Evolutionary conservation across 2,797 vertebrate genomes (phyloP), one percentile per base, ranked within the genome.

Genomic region (Parauchenoglanis punctatus): DNA sequence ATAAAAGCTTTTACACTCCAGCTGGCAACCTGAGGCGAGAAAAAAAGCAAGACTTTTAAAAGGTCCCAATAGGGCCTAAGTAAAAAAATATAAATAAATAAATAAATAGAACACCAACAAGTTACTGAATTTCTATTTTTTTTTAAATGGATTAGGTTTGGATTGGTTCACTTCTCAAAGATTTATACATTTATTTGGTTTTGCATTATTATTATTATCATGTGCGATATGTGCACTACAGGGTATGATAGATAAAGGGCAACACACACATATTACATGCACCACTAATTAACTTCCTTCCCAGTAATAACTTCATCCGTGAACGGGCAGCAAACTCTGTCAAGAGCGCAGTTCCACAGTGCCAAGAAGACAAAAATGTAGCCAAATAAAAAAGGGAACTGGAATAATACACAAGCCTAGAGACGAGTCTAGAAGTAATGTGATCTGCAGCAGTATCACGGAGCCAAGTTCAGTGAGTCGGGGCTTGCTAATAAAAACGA

Each of bases 211-310:
- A 17, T 68, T 73, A 49, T 75, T 49, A 75, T 15, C 2, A 49
- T 73, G 10, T 15, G 3, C 13, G 0, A 17, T 54, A 54, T 3
- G 1, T 54, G n/a, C 49, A 7, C n/a, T 77, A 18, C 28, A 54
- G 8, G 31, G 17, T 70, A 18, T 61, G 25, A 23, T 23, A 25
- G n/a, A 5, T 81, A 59, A 49, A 72, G 35, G 25, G 28, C 28
- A 31, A 54, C 13, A 88, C 83, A 80, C 76, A 88, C 40, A 81
- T 78, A 85, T 78, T 35, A 25, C 56, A 81, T 15, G 20, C 12
- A 7, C 49, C 87, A 89, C 89, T 94, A 94, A 95, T 95, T 95
- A 94, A 93, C 91, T 93, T 89, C 65, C 89, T 91, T 92, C 92
- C 85, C 89, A 92, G 86, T 80, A 90, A 93, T 78, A 90, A 88